Conservation (phyloP, 2,113 vertebrate genomes). For the Leptobrachium ailaonicum region DNA sequence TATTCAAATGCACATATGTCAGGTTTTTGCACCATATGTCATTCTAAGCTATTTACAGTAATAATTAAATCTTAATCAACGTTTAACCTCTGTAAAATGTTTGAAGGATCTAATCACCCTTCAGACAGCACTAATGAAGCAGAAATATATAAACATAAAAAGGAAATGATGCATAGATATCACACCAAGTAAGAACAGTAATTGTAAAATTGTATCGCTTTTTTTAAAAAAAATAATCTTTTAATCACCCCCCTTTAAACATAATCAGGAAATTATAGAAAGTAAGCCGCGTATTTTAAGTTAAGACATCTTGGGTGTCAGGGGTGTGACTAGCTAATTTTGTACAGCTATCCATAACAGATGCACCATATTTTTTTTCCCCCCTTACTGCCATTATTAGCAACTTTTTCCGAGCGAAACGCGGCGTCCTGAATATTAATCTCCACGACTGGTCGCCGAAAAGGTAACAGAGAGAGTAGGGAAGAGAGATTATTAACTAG, state of each 20-base stretch:
- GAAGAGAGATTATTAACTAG: background rate
- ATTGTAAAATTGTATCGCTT: slow-evolving; percentile 84
- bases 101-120: slow-evolving; percentile 88
- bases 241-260: slow-evolving; percentile 52
- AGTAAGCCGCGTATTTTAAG: slow-evolving; percentile 80
- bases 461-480: background rate
- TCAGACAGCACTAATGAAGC: slow-evolving; percentile 87
- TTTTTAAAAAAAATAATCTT: slow-evolving; percentile 48
- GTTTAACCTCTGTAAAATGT: slow-evolving; percentile 91
- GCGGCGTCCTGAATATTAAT: slow-evolving; percentile 64
- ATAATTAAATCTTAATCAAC: slow-evolving; percentile 98
- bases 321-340: slow-evolving; percentile 86
- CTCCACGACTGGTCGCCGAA: slow-evolving; percentile 58
- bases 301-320: slow-evolving; percentile 85
- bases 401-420: slow-evolving; percentile 73
- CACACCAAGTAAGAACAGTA: slow-evolving; percentile 76
- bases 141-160: slow-evolving; percentile 89
- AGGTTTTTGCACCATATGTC: slow-evolving; percentile 93
- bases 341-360: slow-evolving; percentile 85
- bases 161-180: slow-evolving; percentile 80
- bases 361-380: slow-evolving; percentile 74
- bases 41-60: slow-evolving; percentile 92
- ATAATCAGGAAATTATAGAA: slow-evolving; percentile 82
- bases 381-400: slow-evolving; percentile 81
- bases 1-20: slow-evolving; percentile 95